Conservation (phyloP, 2,113 vertebrate species). For the human region GRCh38 chrX:20555501-20556000, state of each 20-base stretch:
- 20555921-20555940: not conserved
- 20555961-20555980: not conserved
- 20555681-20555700: not conserved
- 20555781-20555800: constrained; percentile 47
- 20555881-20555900: not conserved
- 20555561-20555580: not conserved
- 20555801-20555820: constrained; percentile 4
- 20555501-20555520: constrained; percentile 36
- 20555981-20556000: constrained; percentile 26
- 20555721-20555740: constrained; percentile 24
- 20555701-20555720: constrained; percentile 37
- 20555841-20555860: constrained; percentile 14
- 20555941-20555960: not conserved
- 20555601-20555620: constrained; percentile 35
- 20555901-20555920: not conserved
- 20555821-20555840: not conserved
- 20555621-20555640: not conserved
- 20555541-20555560: constrained; percentile 47
- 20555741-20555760: not conserved
- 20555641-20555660: constrained; percentile 3
- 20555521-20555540: constrained; percentile 38
- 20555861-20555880: constrained; percentile 5
- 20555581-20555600: not conserved
- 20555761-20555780: not conserved
- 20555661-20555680: constrained; percentile 22